Evolutionary conservation across 2,113 vertebrate species (phyloP).

Genomic region (Petaurus breviceps): DNA sequence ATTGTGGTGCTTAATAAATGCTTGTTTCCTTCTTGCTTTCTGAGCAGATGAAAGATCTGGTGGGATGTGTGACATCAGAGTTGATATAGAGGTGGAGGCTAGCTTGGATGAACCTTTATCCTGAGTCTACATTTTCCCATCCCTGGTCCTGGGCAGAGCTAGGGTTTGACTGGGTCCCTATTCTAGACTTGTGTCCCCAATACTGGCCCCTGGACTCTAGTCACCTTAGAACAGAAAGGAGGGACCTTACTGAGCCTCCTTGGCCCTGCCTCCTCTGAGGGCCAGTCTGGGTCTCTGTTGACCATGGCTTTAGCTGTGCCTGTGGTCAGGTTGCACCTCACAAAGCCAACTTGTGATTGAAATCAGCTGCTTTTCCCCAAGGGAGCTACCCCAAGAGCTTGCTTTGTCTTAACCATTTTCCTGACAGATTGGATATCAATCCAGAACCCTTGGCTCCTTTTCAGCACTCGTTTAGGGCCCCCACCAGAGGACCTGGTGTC

Average conservation of each 20-base stretch:
- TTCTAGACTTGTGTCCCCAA: not conserved
- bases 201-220: not conserved
- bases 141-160: not conserved
- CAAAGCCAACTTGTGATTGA: not conserved
- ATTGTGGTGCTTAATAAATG: not conserved
- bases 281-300: not conserved
- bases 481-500: not conserved
- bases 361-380: not conserved
- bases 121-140: not conserved
- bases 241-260: not conserved
- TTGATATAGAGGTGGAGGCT: not conserved
- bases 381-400: not conserved
- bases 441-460: not conserved
- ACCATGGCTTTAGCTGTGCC: not conserved
- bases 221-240: not conserved
- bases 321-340: not conserved
- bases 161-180: not conserved
- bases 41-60: not conserved
- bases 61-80: not conserved
- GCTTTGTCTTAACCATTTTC: not conserved
- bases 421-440: not conserved
- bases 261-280: not conserved
- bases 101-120: not conserved
- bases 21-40: not conserved
- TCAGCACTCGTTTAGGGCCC: not conserved